Conservation (phyloP, 2,797 vertebrate genomes). For the Coluber constrictor region DNA sequence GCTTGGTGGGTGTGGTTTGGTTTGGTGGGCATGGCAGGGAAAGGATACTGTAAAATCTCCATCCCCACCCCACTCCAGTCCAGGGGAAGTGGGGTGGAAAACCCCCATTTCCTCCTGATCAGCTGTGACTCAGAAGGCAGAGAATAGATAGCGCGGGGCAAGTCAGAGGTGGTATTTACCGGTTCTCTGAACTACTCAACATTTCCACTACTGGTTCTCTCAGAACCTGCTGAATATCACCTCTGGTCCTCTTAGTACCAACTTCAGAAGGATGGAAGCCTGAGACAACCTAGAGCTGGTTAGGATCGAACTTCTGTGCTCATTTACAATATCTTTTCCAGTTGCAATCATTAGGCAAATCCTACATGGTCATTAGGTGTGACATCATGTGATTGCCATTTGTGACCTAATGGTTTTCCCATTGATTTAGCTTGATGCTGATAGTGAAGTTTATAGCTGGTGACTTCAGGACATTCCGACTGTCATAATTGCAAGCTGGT, state of each 20-base stretch:
- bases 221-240: too few relatives aligned
- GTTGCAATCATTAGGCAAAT: not conserved
- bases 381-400: not conserved
- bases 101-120: too few relatives aligned
- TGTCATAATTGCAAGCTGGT: not conserved
- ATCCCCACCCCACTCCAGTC: too few relatives aligned
- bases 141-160: too few relatives aligned
- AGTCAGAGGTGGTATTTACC: too few relatives aligned
- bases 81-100: too few relatives aligned
- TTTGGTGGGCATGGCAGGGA: too few relatives aligned
- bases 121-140: too few relatives aligned
- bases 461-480: not conserved
- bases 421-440: not conserved
- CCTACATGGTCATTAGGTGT: not conserved
- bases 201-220: too few relatives aligned
- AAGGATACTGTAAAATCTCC: too few relatives aligned
- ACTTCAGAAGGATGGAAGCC: not conserved
- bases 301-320: not conserved
- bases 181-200: too few relatives aligned
- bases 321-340: not conserved
- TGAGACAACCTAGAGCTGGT: not conserved
- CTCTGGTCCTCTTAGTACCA: not conserved
- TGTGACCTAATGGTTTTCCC: not conserved
- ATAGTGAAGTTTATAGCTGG: not conserved
- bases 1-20: too few relatives aligned